Evolutionary conservation across 2,888 invertebrate genomes (phyloP).

Genomic region (Hyposoter didymator): DNA sequence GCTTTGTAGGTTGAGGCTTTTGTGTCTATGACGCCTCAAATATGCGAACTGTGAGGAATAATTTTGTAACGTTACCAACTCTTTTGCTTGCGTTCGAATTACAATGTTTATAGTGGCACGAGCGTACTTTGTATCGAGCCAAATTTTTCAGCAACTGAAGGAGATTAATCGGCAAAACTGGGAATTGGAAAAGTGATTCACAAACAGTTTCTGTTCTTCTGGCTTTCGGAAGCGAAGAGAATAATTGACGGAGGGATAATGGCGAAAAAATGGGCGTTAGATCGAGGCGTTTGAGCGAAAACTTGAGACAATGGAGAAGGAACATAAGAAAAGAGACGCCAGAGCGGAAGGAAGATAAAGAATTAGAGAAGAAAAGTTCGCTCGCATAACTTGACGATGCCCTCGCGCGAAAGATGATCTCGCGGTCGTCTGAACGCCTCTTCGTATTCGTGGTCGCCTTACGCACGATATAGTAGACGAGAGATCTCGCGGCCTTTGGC

Average conservation of each 20-base stretch:
- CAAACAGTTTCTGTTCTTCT: not conserved
- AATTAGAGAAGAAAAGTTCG: slow-evolving; percentile 54
- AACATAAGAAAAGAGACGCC: not conserved
- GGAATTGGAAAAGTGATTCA: not conserved
- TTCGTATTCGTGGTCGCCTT: slow-evolving; percentile 35
- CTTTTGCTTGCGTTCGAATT: not conserved
- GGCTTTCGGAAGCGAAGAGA: not conserved
- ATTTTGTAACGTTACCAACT: slow-evolving; percentile 10
- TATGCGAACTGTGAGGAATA: slow-evolving; percentile 11
- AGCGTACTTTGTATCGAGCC: not conserved
- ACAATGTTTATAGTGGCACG: not conserved
- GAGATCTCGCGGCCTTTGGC: slow-evolving; percentile 63
- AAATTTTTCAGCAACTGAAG: no score
- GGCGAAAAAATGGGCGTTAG: not conserved
- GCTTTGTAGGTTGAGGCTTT: slow-evolving; percentile 21
- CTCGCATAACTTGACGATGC: slow-evolving; percentile 58
- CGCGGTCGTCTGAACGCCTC: slow-evolving; percentile 31
- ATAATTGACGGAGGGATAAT: not conserved
- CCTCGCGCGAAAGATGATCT: slow-evolving; percentile 44
- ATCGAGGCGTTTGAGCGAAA: not conserved
- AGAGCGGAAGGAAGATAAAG: slow-evolving; percentile 39
- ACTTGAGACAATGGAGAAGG: not conserved
- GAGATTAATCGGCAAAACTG: not conserved
- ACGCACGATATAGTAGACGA: slow-evolving; percentile 33
- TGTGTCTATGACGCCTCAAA: slow-evolving; percentile 10